phyloP scores from a whole-genome alignment of 2,797 vertebrate species.

The Darevskia mixta region DNA sequence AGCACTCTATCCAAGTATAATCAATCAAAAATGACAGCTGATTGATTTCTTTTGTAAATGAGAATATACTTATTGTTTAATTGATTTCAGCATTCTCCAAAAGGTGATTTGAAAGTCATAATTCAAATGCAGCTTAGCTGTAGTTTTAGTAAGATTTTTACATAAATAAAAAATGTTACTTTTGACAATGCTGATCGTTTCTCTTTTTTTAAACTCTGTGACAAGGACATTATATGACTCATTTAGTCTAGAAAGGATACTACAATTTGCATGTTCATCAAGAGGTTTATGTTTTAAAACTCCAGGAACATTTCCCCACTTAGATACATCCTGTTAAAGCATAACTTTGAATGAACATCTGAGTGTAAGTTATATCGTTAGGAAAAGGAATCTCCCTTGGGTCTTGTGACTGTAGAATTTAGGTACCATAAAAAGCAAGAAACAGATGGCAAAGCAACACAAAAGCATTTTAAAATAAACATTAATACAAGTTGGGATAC shows the following conservation, averaged over 20 bases:
- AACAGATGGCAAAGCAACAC: constrained; percentile 75
- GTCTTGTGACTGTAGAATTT: constrained; percentile 70
- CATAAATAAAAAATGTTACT: constrained; percentile 60
- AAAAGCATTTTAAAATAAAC: constrained; percentile 80
- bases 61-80: constrained; percentile 76
- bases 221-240: constrained; percentile 48
- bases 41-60: constrained; percentile 77
- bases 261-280: constrained; percentile 28
- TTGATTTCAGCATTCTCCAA: constrained; percentile 74
- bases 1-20: constrained; percentile 70
- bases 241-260: constrained; percentile 40
- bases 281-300: constrained; percentile 60
- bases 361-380: constrained; percentile 62
- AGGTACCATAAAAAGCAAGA: constrained; percentile 70
- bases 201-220: constrained; percentile 18
- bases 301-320: constrained; percentile 56
- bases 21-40: constrained; percentile 76
- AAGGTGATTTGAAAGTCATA: constrained; percentile 76
- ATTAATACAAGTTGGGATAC: constrained; percentile 75
- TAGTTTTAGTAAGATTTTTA: constrained; percentile 59
- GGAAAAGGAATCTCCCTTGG: constrained; percentile 74
- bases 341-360: constrained; percentile 69
- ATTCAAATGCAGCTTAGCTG: constrained; percentile 60
- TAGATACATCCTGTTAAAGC: constrained; percentile 62
- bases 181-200: constrained; percentile 48